Conservation (phyloP, 2,113 vertebrate species). For the Strix aluco region DNA sequence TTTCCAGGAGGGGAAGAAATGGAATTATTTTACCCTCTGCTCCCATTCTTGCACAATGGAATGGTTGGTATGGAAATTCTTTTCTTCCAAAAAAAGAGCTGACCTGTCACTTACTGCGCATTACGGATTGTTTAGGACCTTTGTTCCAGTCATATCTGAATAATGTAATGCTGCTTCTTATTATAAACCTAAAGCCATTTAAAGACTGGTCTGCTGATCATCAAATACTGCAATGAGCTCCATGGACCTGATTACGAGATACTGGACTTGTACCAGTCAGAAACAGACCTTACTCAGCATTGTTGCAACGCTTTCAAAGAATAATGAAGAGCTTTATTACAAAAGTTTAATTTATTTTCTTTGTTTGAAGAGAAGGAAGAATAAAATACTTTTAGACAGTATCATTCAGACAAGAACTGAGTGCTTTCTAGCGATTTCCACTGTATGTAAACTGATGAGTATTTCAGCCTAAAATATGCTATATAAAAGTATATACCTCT, state of each 20-base stretch:
- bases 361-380: background rate
- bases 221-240: background rate
- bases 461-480: background rate
- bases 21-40: conserved; percentile 1
- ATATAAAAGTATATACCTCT: background rate
- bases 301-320: background rate
- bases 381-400: background rate
- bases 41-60: conserved; percentile 33
- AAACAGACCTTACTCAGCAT: background rate
- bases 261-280: background rate
- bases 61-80: background rate
- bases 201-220: background rate
- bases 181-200: background rate
- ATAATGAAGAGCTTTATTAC: background rate
- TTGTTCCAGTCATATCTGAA: background rate
- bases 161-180: background rate
- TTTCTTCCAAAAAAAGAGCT: background rate
- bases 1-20: background rate
- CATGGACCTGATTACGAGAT: background rate
- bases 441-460: background rate
- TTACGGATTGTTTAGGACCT: background rate
- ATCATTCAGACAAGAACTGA: background rate
- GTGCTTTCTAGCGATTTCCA: background rate
- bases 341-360: background rate
- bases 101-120: conserved; percentile 12